These are phyloP conservation scores for Agrochola macilenta DNA, from an alignment of 2,888 invertebrate species.

Conservation along the genomic window DNA sequence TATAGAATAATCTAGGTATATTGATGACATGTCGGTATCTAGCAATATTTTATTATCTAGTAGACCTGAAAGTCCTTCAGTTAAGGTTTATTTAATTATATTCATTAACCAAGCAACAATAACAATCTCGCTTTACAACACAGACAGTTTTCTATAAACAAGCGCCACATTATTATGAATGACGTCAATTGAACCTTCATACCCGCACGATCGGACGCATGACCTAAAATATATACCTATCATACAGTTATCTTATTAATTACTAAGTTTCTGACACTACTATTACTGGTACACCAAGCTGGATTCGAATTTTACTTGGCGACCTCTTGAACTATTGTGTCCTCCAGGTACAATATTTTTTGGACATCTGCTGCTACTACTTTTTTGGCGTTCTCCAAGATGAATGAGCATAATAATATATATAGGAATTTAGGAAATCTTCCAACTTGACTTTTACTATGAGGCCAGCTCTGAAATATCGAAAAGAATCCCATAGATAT, in stretches of 20 bases:
- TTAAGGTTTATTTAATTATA: not conserved
- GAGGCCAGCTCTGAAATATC: not conserved
- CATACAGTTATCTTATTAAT: slow-evolving; percentile 46
- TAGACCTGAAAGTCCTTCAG: not conserved
- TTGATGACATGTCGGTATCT: not conserved
- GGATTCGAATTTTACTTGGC: slow-evolving; percentile 13
- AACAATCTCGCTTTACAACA: slow-evolving; percentile 61
- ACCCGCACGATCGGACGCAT: slow-evolving; percentile 49
- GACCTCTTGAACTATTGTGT: slow-evolving; percentile 7
- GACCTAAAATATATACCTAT: slow-evolving; percentile 54
- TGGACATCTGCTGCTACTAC: not conserved
- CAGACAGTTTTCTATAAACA: slow-evolving; percentile 63
- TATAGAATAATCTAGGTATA: not conserved
- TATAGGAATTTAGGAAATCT: not conserved
- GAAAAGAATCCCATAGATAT: not conserved
- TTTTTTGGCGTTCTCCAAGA: not conserved
- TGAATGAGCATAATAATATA: not conserved
- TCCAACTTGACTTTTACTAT: not conserved
- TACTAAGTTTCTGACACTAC: slow-evolving; percentile 57
- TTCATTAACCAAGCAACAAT: slow-evolving; percentile 35
- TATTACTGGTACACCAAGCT: slow-evolving; percentile 45
- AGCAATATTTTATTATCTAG: not conserved
- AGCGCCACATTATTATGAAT: slow-evolving; percentile 73
- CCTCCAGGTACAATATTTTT: slow-evolving; percentile 25
- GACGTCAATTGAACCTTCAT: slow-evolving; percentile 62